Evolutionary conservation across 1,140 invertebrate species (phyloP), one percentile per base, ranked within the genome.

Genomic region (Laupala kohalensis): DNA sequence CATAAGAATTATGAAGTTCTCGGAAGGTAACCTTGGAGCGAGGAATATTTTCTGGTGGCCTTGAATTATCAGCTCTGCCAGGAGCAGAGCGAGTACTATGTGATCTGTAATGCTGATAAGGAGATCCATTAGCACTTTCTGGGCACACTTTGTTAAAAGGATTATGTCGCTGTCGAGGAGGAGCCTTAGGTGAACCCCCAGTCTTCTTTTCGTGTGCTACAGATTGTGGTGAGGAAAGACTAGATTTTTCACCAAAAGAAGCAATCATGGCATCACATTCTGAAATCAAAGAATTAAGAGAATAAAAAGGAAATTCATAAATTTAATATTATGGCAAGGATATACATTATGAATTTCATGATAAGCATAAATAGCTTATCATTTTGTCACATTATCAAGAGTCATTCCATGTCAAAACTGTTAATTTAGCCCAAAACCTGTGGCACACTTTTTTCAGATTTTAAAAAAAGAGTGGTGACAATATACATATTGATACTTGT

Each of bases 1-100:
- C 89, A 76, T 88, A 89, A 0, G 83, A 80, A 62, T 85, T 88
- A 77, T 91, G 90, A 19, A 91, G 80, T 77, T 91, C 90, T 69
- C 87, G 80, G 78, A 91, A 91, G 3, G 87, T 83, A 15, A 89
- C 83, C 75, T 84, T 88, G 67, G 85, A 85, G 75, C 85, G 64
- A 12, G 70, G 64, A 53, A 74, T 26, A n/a, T 72, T 71, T 13
- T 68, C 71, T 13, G 29, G 53, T 4, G n/a, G 29, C 53, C 65
- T 67, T 62, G 83, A 77, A 72, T 80, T 81, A 75, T 82, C 82
- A 5, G 82, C 81, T 74, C 82, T 80, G 71, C 82, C 82, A 28
- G 84, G 82, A 0, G 82, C 82, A n/a, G 85, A 85, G 73, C 83
- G 78, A 29, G 85, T 80, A 75, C 82, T 86, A 71, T 85, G 82